Percentiles rank a stretch among this genome's conserved stretches.
Conservation (phyloP, 1,140 invertebrate genomes). For the Drosophila carrolli region DNA sequence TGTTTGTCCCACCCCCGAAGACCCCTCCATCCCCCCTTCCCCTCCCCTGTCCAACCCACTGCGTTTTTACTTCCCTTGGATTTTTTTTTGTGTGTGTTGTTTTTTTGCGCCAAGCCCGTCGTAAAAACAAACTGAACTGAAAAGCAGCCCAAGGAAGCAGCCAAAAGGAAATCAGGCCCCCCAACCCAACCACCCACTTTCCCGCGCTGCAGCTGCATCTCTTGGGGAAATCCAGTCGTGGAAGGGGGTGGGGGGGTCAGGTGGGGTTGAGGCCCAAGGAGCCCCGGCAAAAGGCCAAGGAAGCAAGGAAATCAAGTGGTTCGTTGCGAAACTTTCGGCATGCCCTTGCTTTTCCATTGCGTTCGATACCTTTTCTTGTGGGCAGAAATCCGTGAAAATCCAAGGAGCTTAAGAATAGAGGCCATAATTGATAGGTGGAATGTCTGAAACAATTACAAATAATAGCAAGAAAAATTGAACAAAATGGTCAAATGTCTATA, state of each 20-base stretch:
- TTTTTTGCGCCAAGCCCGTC: slow-evolving; percentile 61
- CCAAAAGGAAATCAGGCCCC: slow-evolving; percentile 25
- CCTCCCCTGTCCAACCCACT: slow-evolving; percentile 14
- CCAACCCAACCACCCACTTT: not conserved
- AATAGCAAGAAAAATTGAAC: no score
- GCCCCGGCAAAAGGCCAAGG: slow-evolving; percentile 39
- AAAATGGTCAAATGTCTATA: no score
- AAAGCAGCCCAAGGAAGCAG: slow-evolving; percentile 58
- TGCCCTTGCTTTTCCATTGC: slow-evolving; percentile 18
- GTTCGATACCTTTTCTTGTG: not conserved
- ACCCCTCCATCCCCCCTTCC: not conserved
- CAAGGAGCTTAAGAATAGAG: no score
- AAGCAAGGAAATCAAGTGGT: slow-evolving; percentile 17
- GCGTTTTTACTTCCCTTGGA: slow-evolving; percentile 23
- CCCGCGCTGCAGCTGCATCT: slow-evolving; percentile 10
- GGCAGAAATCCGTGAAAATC: not conserved
- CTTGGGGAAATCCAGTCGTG: slow-evolving; percentile 19
- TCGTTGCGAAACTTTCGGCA: slow-evolving; percentile 1
- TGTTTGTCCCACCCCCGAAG: slow-evolving; percentile 29
- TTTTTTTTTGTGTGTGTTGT: slow-evolving; percentile 27
- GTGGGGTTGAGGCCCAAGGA: slow-evolving; percentile 18
- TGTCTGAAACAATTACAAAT: no score
- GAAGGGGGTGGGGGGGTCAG: no score
- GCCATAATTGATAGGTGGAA: no score
- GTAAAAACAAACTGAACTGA: slow-evolving; percentile 77